A percentile compares a stretch with the other conserved stretches of the same genome.
These are phyloP conservation scores for Stenchaetothrips biformis DNA, from an alignment of 2,888 invertebrate species.

Conservation along the genomic window DNA sequence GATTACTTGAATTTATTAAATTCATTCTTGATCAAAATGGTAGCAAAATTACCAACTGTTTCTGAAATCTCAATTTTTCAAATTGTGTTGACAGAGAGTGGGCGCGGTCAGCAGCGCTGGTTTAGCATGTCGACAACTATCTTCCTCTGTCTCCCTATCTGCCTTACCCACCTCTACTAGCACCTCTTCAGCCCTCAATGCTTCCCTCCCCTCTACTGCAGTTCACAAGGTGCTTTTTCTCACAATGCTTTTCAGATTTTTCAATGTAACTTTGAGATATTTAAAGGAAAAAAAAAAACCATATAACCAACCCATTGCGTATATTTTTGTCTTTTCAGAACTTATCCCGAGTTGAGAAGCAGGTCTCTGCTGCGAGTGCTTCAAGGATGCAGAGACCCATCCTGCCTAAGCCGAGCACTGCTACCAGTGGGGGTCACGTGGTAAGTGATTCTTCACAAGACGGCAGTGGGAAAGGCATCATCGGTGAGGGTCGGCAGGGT, in stretches of 20 bases:
- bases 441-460: constrained; percentile 44
- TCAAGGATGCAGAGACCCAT: constrained; percentile 45
- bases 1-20: no score
- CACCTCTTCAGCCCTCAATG: constrained; percentile 17
- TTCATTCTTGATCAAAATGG: no score
- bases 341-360: constrained; percentile 9
- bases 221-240: constrained; percentile 13
- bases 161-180: constrained; percentile 8
- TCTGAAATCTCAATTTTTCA: neutral
- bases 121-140: constrained; percentile 13
- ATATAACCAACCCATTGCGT: no score
- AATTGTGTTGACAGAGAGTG: neutral
- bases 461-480: constrained; percentile 47
- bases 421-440: constrained; percentile 47
- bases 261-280: neutral
- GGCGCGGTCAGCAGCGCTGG: constrained; percentile 10
- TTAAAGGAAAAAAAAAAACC: no score
- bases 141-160: constrained; percentile 13
- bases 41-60: no score
- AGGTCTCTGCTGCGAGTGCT: neutral
- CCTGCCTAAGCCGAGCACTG: constrained; percentile 45
- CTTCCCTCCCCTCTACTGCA: constrained; percentile 6
- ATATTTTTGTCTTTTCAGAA: neutral
- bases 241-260: neutral
- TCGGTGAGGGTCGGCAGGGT: constrained; percentile 65